Evolutionary conservation across 2,113 vertebrate species (phyloP).

Genomic region (Clarias magur): DNA sequence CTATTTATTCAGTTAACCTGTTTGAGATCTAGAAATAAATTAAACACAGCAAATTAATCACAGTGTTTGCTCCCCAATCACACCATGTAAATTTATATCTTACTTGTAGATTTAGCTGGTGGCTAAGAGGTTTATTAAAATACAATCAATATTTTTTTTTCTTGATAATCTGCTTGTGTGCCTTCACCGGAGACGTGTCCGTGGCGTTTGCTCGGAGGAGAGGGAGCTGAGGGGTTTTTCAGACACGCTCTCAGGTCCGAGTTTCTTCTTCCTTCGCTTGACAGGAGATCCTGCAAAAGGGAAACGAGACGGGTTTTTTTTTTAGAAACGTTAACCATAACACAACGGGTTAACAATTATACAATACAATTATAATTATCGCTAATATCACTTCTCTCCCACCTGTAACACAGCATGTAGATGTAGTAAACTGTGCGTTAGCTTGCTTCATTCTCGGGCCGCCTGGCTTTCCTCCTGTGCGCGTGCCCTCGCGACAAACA

Average conservation of each 20-base stretch:
- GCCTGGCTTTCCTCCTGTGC: constrained; percentile 63
- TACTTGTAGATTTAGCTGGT: no score
- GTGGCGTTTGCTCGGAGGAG: constrained; percentile 79
- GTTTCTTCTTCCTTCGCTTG: constrained; percentile 76
- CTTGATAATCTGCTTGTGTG: constrained; percentile 17
- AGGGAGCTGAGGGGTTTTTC: constrained; percentile 48
- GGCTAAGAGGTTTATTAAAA: no score
- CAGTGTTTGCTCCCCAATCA: no score
- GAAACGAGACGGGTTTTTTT: background rate
- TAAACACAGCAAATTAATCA: no score
- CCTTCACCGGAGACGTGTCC: constrained; percentile 86
- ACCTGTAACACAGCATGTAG: constrained; percentile 78
- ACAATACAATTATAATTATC: no score
- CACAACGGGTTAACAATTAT: no score
- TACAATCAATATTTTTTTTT: no score
- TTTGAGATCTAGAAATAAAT: no score
- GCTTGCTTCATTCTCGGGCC: constrained; percentile 60
- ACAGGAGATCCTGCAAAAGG: constrained; percentile 80
- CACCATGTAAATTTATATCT: no score
- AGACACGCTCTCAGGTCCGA: constrained; percentile 61
- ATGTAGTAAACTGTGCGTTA: constrained; percentile 47
- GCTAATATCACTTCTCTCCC: constrained; percentile 11
- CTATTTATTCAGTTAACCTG: no score
- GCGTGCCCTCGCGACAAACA: constrained; percentile 21
- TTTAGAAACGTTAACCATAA: no score